These are phyloP conservation scores for Chaetoderma sp. DNA, from an alignment of 2,888 invertebrate genomes.

Conservation along the genomic window DNA sequence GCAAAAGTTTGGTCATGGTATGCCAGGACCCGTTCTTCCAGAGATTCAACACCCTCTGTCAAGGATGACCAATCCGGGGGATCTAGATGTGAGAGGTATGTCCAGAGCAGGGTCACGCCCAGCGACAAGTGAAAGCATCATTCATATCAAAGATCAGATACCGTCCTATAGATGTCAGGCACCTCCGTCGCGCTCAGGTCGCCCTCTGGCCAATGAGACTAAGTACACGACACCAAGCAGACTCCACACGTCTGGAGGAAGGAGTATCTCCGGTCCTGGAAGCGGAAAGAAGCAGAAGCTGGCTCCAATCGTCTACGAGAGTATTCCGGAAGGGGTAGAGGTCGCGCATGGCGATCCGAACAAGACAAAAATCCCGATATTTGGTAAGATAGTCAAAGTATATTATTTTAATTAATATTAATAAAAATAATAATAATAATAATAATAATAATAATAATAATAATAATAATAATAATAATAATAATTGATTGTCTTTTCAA, in stretches of 20 bases:
- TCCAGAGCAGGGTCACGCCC: conserved; percentile 52
- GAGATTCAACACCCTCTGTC: conserved; percentile 65
- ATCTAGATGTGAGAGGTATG: conserved; percentile 58
- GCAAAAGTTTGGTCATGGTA: conserved; percentile 42
- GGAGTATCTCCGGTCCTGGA: conserved; percentile 39
- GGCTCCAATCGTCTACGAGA: conserved; percentile 38
- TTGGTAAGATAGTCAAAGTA: conserved; percentile 68
- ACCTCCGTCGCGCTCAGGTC: conserved; percentile 34
- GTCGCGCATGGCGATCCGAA: conserved; percentile 60
- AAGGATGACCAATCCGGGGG: conserved; percentile 56
- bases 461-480: no score
- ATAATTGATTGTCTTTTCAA: no score
- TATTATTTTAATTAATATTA: background rate
- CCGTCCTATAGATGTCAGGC: no score
- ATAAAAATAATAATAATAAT: no score
- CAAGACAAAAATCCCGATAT: conserved; percentile 63
- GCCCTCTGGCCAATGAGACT: conserved; percentile 58
- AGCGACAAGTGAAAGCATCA: conserved; percentile 44
- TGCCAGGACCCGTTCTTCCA: no score
- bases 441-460: no score
- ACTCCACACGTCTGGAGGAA: conserved; percentile 44
- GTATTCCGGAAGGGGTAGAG: conserved; percentile 65
- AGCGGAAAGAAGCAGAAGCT: conserved; percentile 21
- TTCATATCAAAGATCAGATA: no score
- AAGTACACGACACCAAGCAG: conserved; percentile 47